These are phyloP conservation scores for Meloidogyne exigua DNA, from an alignment of 1,140 invertebrate genomes.

Conservation along the genomic window DNA sequence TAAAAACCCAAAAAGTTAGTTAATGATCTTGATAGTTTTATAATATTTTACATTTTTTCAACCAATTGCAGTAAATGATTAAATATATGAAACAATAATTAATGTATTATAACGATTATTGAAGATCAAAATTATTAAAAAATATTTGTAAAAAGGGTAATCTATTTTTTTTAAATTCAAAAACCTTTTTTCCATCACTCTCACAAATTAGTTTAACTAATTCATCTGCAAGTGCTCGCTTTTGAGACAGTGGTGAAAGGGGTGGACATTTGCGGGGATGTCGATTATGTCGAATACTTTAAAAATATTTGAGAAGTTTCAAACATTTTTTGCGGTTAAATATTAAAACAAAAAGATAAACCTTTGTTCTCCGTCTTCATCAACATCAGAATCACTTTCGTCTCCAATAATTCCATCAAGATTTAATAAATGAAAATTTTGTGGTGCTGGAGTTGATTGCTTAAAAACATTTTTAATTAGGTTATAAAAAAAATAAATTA, in stretches of 20 bases:
- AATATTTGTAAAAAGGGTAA: background rate
- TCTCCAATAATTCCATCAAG: conserved; percentile 8
- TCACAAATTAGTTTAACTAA: conserved; percentile 5
- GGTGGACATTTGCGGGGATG: background rate
- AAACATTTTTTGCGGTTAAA: too few species aligned
- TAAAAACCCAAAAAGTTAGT: too few species aligned
- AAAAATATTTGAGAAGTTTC: background rate
- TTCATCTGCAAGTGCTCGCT: conserved; percentile 20
- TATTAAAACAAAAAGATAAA: background rate
- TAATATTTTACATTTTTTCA: too few species aligned
- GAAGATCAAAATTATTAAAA: background rate
- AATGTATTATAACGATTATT: too few species aligned
- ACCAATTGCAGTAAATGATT: too few species aligned
- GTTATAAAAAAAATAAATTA: background rate
- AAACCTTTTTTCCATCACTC: background rate
- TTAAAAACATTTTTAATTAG: background rate
- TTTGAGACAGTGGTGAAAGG: conserved; percentile 12
- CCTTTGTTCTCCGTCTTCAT: conserved; percentile 10
- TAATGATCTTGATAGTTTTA: too few species aligned
- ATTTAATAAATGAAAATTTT: conserved; percentile 25
- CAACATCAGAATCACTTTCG: background rate
- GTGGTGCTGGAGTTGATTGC: conserved; percentile 14
- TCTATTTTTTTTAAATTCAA: background rate
- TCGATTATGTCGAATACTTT: background rate
- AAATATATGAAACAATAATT: too few species aligned